Conservation (phyloP, 2,797 vertebrate species). For the Danio tinwini region DNA sequence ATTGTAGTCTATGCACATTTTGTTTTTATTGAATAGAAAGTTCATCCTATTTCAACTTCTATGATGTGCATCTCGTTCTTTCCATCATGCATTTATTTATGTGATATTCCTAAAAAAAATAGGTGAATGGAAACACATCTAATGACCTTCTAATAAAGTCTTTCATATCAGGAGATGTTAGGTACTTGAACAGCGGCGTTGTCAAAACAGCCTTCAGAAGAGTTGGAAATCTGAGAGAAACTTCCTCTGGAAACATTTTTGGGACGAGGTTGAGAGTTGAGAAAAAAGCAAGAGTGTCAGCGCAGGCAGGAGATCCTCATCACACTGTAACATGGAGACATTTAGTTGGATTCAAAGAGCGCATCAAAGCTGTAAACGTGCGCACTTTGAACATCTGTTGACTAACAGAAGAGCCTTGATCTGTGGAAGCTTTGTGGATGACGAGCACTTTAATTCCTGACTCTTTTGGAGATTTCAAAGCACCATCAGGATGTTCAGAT, state of each 20-base stretch:
- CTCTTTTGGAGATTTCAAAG: conserved; percentile 28
- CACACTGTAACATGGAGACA: conserved; percentile 27
- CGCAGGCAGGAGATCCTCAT: conserved; percentile 18
- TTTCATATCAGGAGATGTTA: background rate
- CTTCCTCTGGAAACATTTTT: conserved; percentile 20
- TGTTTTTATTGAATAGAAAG: no score
- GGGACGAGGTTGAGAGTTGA: background rate
- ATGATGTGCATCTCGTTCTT: no score
- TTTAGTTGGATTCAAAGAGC: conserved; percentile 38
- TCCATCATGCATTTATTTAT: no score
- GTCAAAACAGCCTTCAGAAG: background rate
- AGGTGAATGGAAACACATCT: no score
- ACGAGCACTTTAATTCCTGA: conserved; percentile 39
- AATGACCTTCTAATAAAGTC: background rate
- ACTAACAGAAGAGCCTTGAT: conserved; percentile 47
- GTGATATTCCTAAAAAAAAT: no score
- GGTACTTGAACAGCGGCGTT: background rate
- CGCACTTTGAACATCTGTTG: conserved; percentile 44
- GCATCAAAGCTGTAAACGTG: conserved; percentile 55
- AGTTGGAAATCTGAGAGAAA: background rate
- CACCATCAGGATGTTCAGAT: conserved; percentile 6
- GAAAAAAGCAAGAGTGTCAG: conserved; percentile 36
- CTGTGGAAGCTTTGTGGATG: conserved; percentile 27
- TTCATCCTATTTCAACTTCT: no score
- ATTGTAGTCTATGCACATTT: no score